A percentile compares a stretch with the other conserved stretches of the same genome.
Evolutionary conservation across 2,888 invertebrate genomes (phyloP).

Genomic region (Orgyia antiqua): DNA sequence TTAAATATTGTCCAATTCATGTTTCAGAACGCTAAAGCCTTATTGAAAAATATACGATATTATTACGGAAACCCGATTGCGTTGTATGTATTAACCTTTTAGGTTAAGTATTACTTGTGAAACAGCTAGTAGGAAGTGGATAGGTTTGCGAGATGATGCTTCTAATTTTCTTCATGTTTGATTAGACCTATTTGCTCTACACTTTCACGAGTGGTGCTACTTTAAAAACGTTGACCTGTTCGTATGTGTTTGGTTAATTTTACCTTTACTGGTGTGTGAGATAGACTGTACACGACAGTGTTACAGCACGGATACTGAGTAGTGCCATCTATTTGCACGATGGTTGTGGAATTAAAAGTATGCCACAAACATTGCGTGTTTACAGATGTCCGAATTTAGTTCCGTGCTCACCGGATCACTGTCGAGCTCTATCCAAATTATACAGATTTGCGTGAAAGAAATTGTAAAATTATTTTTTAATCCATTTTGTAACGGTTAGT

Average conservation of each 20-base stretch:
- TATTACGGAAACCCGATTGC: no score
- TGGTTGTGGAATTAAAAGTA: constrained; percentile 50
- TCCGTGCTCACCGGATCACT: constrained; percentile 33
- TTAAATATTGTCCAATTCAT: no score
- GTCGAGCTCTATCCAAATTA: constrained; percentile 36
- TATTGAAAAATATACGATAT: no score
- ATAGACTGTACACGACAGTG: constrained; percentile 28
- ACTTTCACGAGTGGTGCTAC: constrained; percentile 71
- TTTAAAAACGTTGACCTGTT: constrained; percentile 70
- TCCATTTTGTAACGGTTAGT: constrained; percentile 35
- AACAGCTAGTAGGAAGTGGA: constrained; percentile 32
- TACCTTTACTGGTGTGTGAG: constrained; percentile 40
- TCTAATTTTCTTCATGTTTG: constrained; percentile 62
- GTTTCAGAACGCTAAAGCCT: no score
- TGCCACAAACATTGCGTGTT: constrained; percentile 52
- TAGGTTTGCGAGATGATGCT: constrained; percentile 39
- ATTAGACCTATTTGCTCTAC: constrained; percentile 62
- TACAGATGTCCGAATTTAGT: constrained; percentile 37
- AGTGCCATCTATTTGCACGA: constrained; percentile 45
- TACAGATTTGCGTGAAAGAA: constrained; percentile 36
- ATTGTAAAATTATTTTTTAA: constrained; percentile 34
- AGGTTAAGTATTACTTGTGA: constrained; percentile 20
- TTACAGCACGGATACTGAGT: constrained; percentile 27
- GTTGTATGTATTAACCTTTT: constrained; percentile 8
- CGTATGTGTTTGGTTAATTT: constrained; percentile 59